Evolutionary conservation across 2,113 vertebrate genomes (phyloP).

Genomic region (Hucho hucho): DNA sequence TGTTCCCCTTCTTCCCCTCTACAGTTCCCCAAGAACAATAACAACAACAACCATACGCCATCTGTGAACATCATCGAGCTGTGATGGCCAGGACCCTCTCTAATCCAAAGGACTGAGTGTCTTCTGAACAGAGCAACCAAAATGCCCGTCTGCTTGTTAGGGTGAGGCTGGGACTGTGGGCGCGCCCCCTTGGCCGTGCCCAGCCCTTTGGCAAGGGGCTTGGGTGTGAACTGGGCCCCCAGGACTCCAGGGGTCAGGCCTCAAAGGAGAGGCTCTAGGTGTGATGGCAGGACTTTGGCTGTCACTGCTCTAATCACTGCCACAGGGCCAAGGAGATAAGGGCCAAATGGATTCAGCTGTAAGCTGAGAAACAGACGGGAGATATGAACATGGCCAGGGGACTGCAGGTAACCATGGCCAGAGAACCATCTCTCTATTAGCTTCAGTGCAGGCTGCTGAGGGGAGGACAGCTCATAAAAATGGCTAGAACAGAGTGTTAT

Average conservation of each 20-base stretch:
- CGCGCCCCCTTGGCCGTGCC: constrained; percentile 10
- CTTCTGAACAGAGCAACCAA: constrained; percentile 36
- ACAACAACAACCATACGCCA: constrained; percentile 67
- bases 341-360: constrained; percentile 18
- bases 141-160: constrained; percentile 44
- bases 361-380: constrained; percentile 25
- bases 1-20: constrained; percentile 40
- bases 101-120: constrained; percentile 42
- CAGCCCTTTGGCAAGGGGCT: constrained; percentile 29
- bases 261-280: constrained; percentile 25
- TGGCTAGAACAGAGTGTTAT: too few relatives aligned
- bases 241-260: constrained; percentile 12
- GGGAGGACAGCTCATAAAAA: too few relatives aligned
- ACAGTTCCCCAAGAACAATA: constrained; percentile 71
- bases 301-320: constrained; percentile 15
- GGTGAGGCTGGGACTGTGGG: constrained; percentile 50
- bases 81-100: constrained; percentile 60
- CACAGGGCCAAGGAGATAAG: constrained; percentile 33
- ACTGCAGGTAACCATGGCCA: constrained; percentile 47
- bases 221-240: neutral
- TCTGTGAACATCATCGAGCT: constrained; percentile 77
- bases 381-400: constrained; percentile 43
- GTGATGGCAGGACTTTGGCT: neutral
- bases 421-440: constrained; percentile 27
- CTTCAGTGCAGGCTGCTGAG: too few relatives aligned